Evolutionary conservation across 2,888 invertebrate species (phyloP).

Genomic region (Dolichopus griseipennis): DNA sequence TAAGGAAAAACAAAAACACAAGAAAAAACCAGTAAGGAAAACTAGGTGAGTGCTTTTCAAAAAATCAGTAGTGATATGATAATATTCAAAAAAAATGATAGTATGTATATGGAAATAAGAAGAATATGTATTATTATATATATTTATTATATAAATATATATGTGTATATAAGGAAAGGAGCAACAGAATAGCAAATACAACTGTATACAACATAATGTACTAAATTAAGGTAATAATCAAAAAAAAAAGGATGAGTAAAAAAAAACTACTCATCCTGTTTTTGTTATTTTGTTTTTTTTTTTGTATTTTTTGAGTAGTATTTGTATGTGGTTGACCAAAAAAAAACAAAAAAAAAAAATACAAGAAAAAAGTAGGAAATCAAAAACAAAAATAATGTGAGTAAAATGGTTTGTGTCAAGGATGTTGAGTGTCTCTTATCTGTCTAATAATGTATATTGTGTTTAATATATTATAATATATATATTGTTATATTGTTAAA

Average conservation of each 20-base stretch:
- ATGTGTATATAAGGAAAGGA: background rate
- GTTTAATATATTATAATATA: no score
- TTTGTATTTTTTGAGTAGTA: background rate
- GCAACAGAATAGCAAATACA: background rate
- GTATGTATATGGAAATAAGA: background rate
- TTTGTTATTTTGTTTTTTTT: background rate
- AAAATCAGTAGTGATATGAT: background rate
- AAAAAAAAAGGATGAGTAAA: background rate
- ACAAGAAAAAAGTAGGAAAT: background rate
- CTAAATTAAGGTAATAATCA: background rate
- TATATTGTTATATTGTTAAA: no score
- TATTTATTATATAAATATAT: no score
- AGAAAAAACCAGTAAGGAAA: background rate
- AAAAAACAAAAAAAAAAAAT: background rate
- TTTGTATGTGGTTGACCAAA: background rate
- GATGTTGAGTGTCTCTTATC: background rate
- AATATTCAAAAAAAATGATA: background rate
- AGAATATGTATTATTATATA: background rate
- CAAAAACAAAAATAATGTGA: background rate
- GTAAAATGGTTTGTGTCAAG: background rate
- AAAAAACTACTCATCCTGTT: background rate
- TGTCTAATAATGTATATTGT: no score
- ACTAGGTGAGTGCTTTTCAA: conserved; percentile 8
- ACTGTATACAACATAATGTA: background rate
- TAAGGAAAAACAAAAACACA: no score